These are phyloP conservation scores for Cryptus viduatorius DNA, from an alignment of 2,888 invertebrate species.

Conservation along the genomic window DNA sequence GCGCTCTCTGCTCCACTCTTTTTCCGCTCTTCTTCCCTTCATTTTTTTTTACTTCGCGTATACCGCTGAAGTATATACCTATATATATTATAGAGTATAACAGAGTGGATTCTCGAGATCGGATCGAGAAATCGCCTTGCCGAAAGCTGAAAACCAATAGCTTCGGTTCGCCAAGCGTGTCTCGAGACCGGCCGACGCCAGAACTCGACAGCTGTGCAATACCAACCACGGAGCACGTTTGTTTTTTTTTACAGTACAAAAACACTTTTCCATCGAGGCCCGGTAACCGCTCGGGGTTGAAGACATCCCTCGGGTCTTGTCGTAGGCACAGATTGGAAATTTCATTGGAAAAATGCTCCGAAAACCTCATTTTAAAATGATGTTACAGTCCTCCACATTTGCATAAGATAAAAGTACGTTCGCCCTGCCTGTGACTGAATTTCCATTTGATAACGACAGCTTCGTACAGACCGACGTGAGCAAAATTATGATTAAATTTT, in stretches of 20 bases:
- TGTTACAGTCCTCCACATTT: not conserved
- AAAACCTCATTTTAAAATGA: not conserved
- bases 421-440: no score
- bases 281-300: not conserved
- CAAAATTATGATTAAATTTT: no score
- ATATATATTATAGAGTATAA: not conserved
- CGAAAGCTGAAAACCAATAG: conserved; percentile 51
- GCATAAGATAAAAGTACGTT: not conserved
- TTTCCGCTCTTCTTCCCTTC: conserved; percentile 26
- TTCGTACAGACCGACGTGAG: no score
- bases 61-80: not conserved
- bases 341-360: not conserved
- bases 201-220: conserved; percentile 49
- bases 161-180: conserved; percentile 33
- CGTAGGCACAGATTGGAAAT: not conserved
- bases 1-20: conserved; percentile 41
- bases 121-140: conserved; percentile 37
- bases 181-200: conserved; percentile 35
- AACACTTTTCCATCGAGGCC: not conserved
- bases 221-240: conserved; percentile 25
- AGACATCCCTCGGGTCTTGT: not conserved
- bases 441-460: no score
- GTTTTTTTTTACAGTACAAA: conserved; percentile 26
- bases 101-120: conserved; percentile 51
- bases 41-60: conserved; percentile 25